Conservation (phyloP, 2,888 invertebrate genomes). For the Spodoptera exigua region DNA sequence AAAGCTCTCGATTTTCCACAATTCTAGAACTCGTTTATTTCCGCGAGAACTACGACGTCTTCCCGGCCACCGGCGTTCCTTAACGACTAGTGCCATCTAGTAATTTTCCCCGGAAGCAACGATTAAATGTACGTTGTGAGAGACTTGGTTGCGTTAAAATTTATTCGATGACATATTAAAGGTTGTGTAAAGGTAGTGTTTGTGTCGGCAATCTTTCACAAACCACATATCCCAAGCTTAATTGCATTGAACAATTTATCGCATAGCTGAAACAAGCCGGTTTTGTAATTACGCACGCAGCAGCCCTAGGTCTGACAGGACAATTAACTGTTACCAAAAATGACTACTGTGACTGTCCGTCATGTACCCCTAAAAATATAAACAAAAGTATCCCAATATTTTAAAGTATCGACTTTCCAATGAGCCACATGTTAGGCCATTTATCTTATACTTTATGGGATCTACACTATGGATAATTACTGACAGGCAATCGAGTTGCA, state of each 20-base stretch:
- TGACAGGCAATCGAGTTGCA: too few relatives aligned
- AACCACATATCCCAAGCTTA: slow-evolving; percentile 70
- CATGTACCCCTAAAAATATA: too few relatives aligned
- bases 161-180: slow-evolving; percentile 63
- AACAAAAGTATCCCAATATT: too few relatives aligned
- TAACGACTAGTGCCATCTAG: slow-evolving; percentile 63
- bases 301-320: slow-evolving; percentile 63
- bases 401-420: too few relatives aligned
- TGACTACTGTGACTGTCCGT: too few relatives aligned
- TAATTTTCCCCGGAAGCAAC: slow-evolving; percentile 53
- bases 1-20: slow-evolving; percentile 37
- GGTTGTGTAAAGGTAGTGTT: slow-evolving; percentile 47
- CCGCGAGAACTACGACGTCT: slow-evolving; percentile 42
- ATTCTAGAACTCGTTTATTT: slow-evolving; percentile 43
- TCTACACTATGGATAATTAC: too few relatives aligned
- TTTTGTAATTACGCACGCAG: slow-evolving; percentile 70
- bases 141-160: slow-evolving; percentile 57
- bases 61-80: slow-evolving; percentile 40
- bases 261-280: slow-evolving; percentile 68
- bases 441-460: too few relatives aligned
- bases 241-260: slow-evolving; percentile 77
- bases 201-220: slow-evolving; percentile 57
- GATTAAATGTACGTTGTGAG: slow-evolving; percentile 50
- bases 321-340: slow-evolving; percentile 69
- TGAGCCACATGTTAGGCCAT: too few relatives aligned